A percentile compares a stretch with the other conserved stretches of the same genome.
Conservation (phyloP, 2,797 vertebrate species). For the Pseudochirops corinnae region DNA sequence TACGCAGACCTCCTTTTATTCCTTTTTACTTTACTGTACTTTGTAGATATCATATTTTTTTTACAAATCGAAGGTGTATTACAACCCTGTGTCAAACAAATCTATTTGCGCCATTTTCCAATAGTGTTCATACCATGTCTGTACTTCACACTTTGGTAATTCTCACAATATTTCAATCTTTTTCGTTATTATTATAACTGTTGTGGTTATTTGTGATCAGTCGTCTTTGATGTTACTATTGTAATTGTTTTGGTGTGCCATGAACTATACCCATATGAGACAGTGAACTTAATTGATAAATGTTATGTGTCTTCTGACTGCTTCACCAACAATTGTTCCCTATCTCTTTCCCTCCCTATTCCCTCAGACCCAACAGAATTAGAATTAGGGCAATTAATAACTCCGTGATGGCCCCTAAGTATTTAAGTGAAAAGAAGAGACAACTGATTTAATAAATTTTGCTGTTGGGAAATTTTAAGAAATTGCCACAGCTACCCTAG, state of each 20-base stretch:
- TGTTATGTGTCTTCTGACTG: not conserved
- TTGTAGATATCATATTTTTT: not conserved
- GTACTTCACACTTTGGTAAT: not conserved
- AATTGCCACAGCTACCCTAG: not conserved
- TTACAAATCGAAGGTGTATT: not conserved
- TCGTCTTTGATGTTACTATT: not conserved
- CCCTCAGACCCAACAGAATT: not conserved
- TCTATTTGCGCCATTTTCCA: not conserved
- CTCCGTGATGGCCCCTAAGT: not conserved
- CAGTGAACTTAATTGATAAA: not conserved
- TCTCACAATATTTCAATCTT: not conserved
- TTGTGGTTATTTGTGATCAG: not conserved
- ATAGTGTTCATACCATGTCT: not conserved
- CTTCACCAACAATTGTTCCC: not conserved
- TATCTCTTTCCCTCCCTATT: not conserved
- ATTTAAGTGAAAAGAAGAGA: not conserved
- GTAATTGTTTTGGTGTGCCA: not conserved
- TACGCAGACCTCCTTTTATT: not conserved
- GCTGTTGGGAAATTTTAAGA: not conserved
- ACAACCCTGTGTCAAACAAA: not conserved
- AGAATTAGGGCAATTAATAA: not conserved
- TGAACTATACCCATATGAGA: not conserved
- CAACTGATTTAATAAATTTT: not conserved
- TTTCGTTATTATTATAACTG: not conserved
- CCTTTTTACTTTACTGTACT: not conserved